Evolutionary conservation across 2,113 vertebrate species (phyloP).

Genomic region (Erythrolamprus reginae): DNA sequence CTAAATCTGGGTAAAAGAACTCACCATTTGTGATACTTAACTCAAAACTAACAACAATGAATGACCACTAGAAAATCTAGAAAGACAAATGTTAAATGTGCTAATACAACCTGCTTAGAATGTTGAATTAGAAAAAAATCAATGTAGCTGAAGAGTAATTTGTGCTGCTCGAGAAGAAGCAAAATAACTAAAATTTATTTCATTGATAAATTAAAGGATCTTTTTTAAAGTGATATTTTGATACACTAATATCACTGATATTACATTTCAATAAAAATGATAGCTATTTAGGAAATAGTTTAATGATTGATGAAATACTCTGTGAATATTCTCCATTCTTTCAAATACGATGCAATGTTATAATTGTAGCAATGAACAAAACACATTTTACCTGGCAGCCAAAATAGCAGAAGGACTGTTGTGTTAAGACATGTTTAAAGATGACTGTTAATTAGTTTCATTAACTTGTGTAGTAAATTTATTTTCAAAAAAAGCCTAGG

Average conservation of each 20-base stretch:
- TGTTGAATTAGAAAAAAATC: neutral
- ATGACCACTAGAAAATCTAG: neutral
- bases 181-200: slow-evolving; percentile 41
- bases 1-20: neutral
- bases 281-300: slow-evolving; percentile 34
- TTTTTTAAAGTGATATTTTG: slow-evolving; percentile 14
- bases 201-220: slow-evolving; percentile 28
- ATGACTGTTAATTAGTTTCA: neutral
- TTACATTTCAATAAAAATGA: neutral
- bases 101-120: neutral
- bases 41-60: neutral
- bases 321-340: slow-evolving; percentile 17
- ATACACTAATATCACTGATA: neutral
- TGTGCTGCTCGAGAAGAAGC: slow-evolving; percentile 1
- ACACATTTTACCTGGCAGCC: neutral
- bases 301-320: neutral
- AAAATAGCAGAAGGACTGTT: neutral
- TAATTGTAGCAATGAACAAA: neutral
- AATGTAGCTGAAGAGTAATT: slow-evolving; percentile 25
- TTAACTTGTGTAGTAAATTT: neutral
- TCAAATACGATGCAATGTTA: neutral
- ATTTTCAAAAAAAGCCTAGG: neutral
- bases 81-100: neutral
- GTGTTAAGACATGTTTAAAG: slow-evolving; percentile 10
- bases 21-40: rapidly evolving